Base-by-base conservation (phyloP, 2,888 invertebrate species). In the Lycophotia porphyrea region DNA sequence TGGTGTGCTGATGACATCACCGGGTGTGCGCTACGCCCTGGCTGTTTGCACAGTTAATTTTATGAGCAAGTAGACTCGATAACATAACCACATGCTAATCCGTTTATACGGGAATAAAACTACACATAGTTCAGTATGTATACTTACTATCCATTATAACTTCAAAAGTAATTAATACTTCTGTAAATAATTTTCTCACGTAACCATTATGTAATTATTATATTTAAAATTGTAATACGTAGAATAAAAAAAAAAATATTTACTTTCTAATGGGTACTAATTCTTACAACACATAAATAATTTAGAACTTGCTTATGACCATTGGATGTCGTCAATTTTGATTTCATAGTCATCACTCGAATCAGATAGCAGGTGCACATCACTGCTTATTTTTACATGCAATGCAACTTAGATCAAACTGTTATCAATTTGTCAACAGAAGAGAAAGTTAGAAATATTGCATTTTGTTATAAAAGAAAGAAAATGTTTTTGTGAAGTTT, bases 1-100 rank as follows among this genome's bases (percentile, higher is more conserved):
- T 84, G 49, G 88, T 94, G 92, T 93, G 90, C 81, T 80, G 76
- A 88, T 94, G 93, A 94, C 92, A 94, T 94, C 94, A 94, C 86
- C 88, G 80, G 76, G 76, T 80, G 80, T 82, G 84, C 83, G 84
- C 85, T 82, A 77, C 74, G 86, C 85, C 87, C 78, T 84, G 85
- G 80, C 85, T 91, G 91, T 91, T 91, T 90, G 90, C 88, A 80
- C 84, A 90, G 88, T 89, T 90, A 90, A 93, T 92, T 91, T 87
- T 88, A 91, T 90, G 89, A 90, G 86, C 86, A 87, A 89, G 84
- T 89, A 87, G 82, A 87, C 87, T 88, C 81, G 81, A 88, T 86
- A 80, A 64, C 88, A 83, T 81, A 72, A 88, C 85, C 84, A 89
- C 82, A 87, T 88, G 87, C 84, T 87, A 88, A 90, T 83, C 80